These are phyloP conservation scores for Amphiduros pacificus DNA, from an alignment of 2,888 invertebrate genomes.

Conservation along the genomic window DNA sequence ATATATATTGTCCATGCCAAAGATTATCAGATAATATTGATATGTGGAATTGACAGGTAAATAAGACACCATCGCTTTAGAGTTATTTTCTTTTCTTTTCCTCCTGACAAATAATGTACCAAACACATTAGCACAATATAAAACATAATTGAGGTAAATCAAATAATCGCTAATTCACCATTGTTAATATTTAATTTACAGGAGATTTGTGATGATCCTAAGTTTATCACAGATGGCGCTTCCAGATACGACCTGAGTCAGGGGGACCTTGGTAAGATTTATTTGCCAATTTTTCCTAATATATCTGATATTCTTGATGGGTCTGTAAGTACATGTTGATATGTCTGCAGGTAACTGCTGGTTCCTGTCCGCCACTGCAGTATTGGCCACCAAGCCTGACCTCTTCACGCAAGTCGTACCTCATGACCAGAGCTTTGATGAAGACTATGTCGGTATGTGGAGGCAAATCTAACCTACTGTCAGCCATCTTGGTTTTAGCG, in stretches of 20 bases:
- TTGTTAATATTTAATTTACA: constrained; percentile 32
- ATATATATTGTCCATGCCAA: too few species aligned
- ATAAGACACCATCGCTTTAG: too few species aligned
- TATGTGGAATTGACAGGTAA: too few species aligned
- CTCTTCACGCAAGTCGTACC: constrained; percentile 94
- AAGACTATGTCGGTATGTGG: constrained; percentile 20
- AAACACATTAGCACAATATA: too few species aligned
- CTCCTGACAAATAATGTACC: too few species aligned
- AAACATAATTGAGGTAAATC: too few species aligned
- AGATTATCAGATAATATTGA: too few species aligned
- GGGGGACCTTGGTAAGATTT: constrained; percentile 75
- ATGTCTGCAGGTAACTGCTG: constrained; percentile 78
- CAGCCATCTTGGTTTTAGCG: too few species aligned
- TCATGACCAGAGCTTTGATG: constrained; percentile 66
- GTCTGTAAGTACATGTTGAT: neutral
- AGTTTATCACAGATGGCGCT: constrained; percentile 89
- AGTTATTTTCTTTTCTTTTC: too few species aligned
- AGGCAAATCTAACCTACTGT: too few species aligned
- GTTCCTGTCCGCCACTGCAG: constrained; percentile 92
- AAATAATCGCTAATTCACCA: too few species aligned
- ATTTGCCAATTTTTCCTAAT: neutral
- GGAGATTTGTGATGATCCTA: constrained; percentile 79
- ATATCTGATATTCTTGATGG: neutral
- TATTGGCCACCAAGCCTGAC: constrained; percentile 76
- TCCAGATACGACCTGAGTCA: constrained; percentile 95